Evolutionary conservation across 1,140 invertebrate species (phyloP).

Genomic region (Frieseomelitta varia): DNA sequence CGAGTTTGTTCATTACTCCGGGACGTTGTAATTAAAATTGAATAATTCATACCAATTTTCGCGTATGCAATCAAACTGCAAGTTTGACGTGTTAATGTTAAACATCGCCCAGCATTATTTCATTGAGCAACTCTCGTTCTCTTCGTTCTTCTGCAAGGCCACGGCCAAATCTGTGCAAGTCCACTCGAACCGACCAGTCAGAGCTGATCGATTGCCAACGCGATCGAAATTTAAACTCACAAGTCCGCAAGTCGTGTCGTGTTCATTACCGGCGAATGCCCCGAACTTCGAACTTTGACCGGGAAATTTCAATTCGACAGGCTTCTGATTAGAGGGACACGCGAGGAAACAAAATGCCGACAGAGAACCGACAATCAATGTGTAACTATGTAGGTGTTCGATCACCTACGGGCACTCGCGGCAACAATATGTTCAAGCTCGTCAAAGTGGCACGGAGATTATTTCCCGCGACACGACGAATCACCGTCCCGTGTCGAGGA

Average conservation of each 20-base stretch:
- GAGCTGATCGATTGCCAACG: not conserved
- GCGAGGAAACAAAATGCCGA: not conserved
- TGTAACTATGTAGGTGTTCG: not conserved
- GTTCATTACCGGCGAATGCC: not conserved
- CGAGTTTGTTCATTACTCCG: too few species aligned
- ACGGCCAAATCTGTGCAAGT: too few species aligned
- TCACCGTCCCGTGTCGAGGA: not conserved
- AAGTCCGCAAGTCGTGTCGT: not conserved
- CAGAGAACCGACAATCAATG: not conserved
- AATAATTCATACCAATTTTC: too few species aligned
- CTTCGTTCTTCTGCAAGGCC: too few species aligned
- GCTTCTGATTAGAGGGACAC: not conserved
- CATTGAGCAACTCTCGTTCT: too few species aligned
- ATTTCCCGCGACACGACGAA: not conserved
- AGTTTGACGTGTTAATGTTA: too few species aligned
- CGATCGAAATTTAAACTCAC: not conserved
- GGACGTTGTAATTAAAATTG: too few species aligned
- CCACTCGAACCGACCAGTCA: too few species aligned
- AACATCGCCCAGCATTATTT: too few species aligned
- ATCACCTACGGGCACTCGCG: not conserved
- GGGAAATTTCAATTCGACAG: conserved; percentile 8
- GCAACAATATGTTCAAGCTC: not conserved
- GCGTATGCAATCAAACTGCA: too few species aligned
- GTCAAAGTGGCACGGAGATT: not conserved
- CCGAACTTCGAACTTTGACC: not conserved